phyloP scores from a whole-genome alignment of 2,113 vertebrate genomes.

The Miniopterus natalensis region DNA sequence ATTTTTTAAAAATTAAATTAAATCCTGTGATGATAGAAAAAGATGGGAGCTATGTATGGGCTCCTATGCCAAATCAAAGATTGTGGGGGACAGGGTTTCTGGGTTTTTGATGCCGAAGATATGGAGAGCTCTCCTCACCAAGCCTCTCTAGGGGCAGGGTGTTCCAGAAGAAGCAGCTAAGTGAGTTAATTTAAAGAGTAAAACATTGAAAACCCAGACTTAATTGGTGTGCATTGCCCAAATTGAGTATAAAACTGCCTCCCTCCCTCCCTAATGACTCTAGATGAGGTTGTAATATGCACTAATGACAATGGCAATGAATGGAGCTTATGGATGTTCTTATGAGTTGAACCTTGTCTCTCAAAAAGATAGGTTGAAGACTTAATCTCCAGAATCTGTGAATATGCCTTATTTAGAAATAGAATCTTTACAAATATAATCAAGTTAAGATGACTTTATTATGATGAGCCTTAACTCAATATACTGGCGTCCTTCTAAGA shows the following conservation, averaged over 20 bases:
- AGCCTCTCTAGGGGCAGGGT: not conserved
- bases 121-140: fast-evolving
- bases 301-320: not conserved
- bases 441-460: not conserved
- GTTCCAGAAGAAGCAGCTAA: not conserved
- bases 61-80: not conserved
- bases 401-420: not conserved
- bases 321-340: not conserved
- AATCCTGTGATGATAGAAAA: not conserved
- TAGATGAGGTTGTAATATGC: not conserved
- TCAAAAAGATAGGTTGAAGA: not conserved
- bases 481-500: not conserved
- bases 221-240: not conserved
- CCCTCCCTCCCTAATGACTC: not conserved
- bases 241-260: not conserved
- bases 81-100: not conserved
- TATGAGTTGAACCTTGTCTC: not conserved
- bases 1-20: not conserved
- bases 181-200: not conserved
- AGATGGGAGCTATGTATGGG: not conserved
- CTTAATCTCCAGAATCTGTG: not conserved
- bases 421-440: not conserved
- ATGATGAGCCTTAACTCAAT: not conserved
- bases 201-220: not conserved
- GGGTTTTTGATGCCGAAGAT: not conserved